Evolutionary conservation across 2,113 vertebrate species (phyloP).

Genomic region (Sebastes fasciatus): DNA sequence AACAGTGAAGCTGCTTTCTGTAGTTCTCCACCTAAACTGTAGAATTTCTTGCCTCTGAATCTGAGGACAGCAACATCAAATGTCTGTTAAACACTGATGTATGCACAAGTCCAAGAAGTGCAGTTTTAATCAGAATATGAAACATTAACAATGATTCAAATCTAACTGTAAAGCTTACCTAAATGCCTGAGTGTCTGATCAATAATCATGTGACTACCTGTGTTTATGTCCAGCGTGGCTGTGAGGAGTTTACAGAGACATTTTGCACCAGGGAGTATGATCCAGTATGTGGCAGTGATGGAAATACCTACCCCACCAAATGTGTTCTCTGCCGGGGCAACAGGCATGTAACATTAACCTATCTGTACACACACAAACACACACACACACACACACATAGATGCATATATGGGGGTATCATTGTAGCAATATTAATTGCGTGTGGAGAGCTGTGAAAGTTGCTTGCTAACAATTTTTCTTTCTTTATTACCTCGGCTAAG

Average conservation of each 20-base stretch:
- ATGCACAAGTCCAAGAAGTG: background rate
- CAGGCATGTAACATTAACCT: slow-evolving; percentile 51
- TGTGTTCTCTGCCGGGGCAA: slow-evolving; percentile 72
- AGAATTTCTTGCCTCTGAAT: no score
- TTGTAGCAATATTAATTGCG: background rate
- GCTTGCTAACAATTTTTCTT: no score
- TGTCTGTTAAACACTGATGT: no score
- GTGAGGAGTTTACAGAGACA: background rate
- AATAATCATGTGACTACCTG: background rate
- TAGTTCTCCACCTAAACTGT: no score
- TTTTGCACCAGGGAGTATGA: slow-evolving; percentile 63
- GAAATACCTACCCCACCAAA: slow-evolving; percentile 60
- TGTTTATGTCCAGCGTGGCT: slow-evolving; percentile 40
- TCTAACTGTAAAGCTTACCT: background rate
- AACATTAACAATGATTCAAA: background rate
- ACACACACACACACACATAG: background rate
- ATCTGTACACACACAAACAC: background rate
- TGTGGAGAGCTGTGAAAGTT: background rate
- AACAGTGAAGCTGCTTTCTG: no score
- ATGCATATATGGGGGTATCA: background rate
- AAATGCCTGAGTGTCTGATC: background rate
- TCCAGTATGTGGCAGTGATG: slow-evolving; percentile 78
- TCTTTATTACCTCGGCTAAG: no score
- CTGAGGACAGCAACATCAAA: no score
- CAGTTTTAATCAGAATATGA: background rate